These are phyloP conservation scores for Psephotus haematonotus DNA, from an alignment of 2,113 vertebrate genomes.

Conservation along the genomic window DNA sequence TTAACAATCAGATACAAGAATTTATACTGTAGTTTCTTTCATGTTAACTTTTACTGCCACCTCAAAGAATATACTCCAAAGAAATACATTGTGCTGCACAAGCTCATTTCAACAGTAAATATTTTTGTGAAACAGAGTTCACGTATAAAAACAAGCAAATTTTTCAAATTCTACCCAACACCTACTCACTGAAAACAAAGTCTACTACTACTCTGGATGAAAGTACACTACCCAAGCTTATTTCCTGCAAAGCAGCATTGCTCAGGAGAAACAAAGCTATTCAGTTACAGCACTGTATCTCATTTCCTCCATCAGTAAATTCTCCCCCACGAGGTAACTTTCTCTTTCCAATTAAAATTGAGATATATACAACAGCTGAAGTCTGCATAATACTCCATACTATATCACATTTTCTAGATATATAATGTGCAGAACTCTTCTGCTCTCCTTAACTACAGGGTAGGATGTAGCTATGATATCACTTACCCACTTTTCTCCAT, in stretches of 20 bases:
- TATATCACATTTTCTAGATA: background rate
- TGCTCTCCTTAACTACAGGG: background rate
- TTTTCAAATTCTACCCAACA: conserved; percentile 30
- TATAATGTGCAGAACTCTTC: background rate
- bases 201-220: background rate
- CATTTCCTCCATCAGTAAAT: background rate
- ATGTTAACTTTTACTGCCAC: background rate
- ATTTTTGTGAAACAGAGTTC: background rate
- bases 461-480: background rate
- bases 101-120: background rate
- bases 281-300: background rate
- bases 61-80: background rate
- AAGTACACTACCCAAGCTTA: background rate
- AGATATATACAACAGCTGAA: background rate
- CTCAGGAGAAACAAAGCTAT: background rate
- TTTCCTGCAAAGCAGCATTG: background rate
- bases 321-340: background rate
- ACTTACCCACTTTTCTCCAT: background rate
- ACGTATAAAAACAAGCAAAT: background rate
- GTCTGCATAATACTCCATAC: background rate
- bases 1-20: conserved; percentile 4
- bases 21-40: background rate
- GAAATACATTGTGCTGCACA: background rate
- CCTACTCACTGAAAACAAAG: conserved; percentile 27
- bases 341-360: background rate